Evolutionary conservation across 2,113 vertebrate genomes (phyloP).

Genomic region (Physeter macrocephalus): DNA sequence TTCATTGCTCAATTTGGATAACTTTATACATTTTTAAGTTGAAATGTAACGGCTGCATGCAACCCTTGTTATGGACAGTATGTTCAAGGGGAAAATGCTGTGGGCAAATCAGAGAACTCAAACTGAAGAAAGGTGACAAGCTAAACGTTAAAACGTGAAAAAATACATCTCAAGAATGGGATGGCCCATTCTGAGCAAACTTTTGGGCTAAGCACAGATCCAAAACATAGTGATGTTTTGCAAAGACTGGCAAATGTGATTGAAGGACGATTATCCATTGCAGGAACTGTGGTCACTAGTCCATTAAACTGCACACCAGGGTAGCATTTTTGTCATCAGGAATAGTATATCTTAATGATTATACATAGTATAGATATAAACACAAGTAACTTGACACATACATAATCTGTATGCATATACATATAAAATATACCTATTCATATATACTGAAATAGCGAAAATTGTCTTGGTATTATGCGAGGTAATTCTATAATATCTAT

Average conservation of each 20-base stretch:
- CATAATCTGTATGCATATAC: background rate
- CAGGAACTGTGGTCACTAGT: background rate
- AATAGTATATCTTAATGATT: background rate
- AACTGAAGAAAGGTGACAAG: constrained; percentile 8
- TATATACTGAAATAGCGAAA: background rate
- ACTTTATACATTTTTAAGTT: constrained; percentile 14
- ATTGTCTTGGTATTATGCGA: background rate
- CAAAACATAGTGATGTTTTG: background rate
- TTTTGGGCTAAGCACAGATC: background rate
- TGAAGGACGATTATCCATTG: background rate
- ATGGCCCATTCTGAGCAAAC: background rate
- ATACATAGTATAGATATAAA: background rate
- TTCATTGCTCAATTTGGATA: background rate
- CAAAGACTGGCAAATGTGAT: background rate
- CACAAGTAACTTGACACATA: background rate
- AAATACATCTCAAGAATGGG: background rate
- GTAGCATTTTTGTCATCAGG: background rate
- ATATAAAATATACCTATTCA: background rate
- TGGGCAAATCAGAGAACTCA: background rate
- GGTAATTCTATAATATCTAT: background rate
- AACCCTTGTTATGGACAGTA: background rate
- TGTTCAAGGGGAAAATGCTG: background rate
- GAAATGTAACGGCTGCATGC: background rate
- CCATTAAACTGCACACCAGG: background rate
- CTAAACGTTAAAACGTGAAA: background rate